Evolutionary conservation across 2,113 vertebrate genomes (phyloP), one percentile per base, ranked within the genome.

Genomic region (Actenoides hombroni): DNA sequence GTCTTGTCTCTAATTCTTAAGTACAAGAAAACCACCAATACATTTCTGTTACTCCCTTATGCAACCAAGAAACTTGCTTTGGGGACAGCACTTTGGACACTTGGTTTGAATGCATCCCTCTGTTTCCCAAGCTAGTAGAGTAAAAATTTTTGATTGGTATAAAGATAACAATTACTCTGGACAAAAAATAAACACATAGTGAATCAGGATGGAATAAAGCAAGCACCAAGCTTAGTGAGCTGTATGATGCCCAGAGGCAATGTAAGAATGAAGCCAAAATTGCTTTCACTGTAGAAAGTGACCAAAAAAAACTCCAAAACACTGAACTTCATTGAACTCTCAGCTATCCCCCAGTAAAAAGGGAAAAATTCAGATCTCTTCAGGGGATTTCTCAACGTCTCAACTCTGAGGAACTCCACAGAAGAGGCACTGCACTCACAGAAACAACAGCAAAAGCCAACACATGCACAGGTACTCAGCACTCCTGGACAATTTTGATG

Each of bases 391-490:
- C 33, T 60, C 31, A 76, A 0, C 2, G 6, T 23, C 29, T 77
- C 39, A 69, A 0, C 19, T 49, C 37, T 18, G 13, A 71, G 21
- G 16, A 86, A 26, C 11, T 26, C 10, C 39, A 56, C 5, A 60
- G 35, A 11, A 81, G 40, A 67, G 20, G 64, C 35, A 24, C 35
- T 24, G 21, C 23, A 42, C 40, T 28, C 25, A 19, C 4, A 18
- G 33, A 54, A 91, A 44, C 3, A 74, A 16, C 12, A 70, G 18
- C 8, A 65, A 75, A 87, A 87, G 4, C 53, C 35, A 29, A 8
- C 6, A 31, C 3, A 8, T 12, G 25, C 5, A 10, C 0, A 28
- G 2, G 9, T 40, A 40, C 9, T 64, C 2, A 35, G 21, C 18
- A 83, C 8, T 23, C 35, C 13, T 31, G 21, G 33, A 33, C 53